phyloP scores from a whole-genome alignment of 2,888 invertebrate species.

The Agrotis puta region DNA sequence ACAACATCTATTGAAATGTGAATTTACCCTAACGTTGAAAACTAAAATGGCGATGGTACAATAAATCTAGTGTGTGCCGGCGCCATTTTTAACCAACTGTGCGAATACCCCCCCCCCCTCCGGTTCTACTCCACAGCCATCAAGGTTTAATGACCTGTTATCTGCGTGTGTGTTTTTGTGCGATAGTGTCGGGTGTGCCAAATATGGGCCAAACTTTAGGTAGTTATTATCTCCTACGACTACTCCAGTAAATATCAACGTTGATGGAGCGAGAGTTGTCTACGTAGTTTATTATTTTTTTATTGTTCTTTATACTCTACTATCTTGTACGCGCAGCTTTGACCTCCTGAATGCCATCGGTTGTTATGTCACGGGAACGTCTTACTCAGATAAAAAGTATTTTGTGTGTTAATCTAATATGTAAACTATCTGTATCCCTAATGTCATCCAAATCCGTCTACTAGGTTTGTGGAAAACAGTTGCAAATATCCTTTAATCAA shows the following conservation, averaged over 20 bases:
- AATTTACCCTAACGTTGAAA: conserved; percentile 36
- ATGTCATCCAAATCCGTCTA: too few relatives aligned
- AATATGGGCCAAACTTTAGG: not conserved
- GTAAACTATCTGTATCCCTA: too few relatives aligned
- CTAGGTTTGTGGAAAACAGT: too few relatives aligned
- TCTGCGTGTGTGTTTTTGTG: conserved; percentile 31
- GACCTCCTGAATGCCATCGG: too few relatives aligned
- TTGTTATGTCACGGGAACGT: too few relatives aligned
- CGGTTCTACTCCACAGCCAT: conserved; percentile 26
- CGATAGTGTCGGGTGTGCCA: conserved; percentile 14
- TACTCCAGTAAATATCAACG: not conserved
- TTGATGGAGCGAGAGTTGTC: not conserved
- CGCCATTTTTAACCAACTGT: conserved; percentile 52
- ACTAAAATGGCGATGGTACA: conserved; percentile 46
- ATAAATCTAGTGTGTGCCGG: conserved; percentile 56
- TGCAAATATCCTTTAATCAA: too few relatives aligned
- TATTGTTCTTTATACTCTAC: not conserved
- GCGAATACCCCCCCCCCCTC: conserved; percentile 41
- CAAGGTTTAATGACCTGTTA: conserved; percentile 62
- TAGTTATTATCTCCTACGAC: not conserved
- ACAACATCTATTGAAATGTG: too few relatives aligned
- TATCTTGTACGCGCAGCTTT: too few relatives aligned
- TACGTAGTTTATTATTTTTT: not conserved
- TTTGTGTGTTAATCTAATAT: too few relatives aligned
- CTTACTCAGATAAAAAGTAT: too few relatives aligned